These are phyloP conservation scores for Dysdera silvatica DNA, from an alignment of 1,140 invertebrate species.

Conservation along the genomic window DNA sequence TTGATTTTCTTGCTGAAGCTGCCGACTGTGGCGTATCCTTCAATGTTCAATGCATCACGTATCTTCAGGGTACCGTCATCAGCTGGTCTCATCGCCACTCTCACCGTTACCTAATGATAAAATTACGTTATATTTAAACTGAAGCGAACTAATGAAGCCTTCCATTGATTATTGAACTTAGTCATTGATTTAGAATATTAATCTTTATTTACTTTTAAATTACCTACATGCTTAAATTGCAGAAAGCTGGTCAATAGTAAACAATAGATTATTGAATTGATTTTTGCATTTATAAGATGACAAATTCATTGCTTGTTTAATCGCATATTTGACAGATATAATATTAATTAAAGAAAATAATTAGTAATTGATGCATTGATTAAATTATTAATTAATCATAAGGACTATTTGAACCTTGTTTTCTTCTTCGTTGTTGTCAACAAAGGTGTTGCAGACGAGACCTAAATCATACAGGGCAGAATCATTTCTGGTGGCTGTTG, in stretches of 20 bases:
- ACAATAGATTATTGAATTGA: no score
- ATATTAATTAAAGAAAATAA: background rate
- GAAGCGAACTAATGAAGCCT: no score
- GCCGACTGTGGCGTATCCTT: constrained; percentile 18
- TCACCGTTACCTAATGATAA: constrained; percentile 17
- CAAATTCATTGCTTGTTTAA: background rate
- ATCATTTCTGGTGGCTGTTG: constrained; percentile 1
- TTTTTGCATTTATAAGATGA: background rate
- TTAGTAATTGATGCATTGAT: background rate
- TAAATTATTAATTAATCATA: constrained; percentile 8
- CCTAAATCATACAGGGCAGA: constrained; percentile 27
- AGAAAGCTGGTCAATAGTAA: no score
- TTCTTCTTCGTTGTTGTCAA: constrained; percentile 28
- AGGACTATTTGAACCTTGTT: constrained; percentile 28
- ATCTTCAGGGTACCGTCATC: constrained; percentile 13
- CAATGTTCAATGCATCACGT: constrained; percentile 4
- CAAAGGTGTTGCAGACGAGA: constrained; percentile 32
- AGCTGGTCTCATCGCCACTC: constrained; percentile 14
- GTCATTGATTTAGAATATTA: no score
- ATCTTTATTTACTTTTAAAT: no score
- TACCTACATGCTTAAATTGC: no score
- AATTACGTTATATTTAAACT: no score
- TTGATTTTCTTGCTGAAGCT: constrained; percentile 12
- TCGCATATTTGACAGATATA: background rate
- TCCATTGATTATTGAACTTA: no score